Conservation (phyloP, 2,113 vertebrate species). For the Mirza zaza region DNA sequence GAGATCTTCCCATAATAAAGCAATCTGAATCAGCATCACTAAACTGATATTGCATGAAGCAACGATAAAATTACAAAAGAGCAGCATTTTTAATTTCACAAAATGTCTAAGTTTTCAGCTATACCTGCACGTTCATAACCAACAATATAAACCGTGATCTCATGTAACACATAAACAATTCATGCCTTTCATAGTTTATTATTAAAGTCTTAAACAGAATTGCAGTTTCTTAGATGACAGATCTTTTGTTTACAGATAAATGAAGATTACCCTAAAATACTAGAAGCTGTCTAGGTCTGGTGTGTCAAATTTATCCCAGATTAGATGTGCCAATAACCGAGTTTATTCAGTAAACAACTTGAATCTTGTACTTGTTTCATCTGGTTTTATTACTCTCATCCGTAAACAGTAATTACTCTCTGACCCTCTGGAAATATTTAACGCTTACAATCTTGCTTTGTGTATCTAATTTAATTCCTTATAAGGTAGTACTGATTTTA, state of each 20-base stretch:
- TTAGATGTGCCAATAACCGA: slow-evolving; percentile 93
- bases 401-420: slow-evolving; percentile 81
- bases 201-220: slow-evolving; percentile 83
- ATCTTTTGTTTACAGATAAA: slow-evolving; percentile 90
- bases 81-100: slow-evolving; percentile 89
- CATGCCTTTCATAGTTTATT: slow-evolving; percentile 86
- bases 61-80: slow-evolving; percentile 86
- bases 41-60: slow-evolving; percentile 94
- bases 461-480: slow-evolving; percentile 84
- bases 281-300: slow-evolving; percentile 89
- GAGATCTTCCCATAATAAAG: slow-evolving; percentile 87
- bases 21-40: slow-evolving; percentile 88
- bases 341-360: slow-evolving; percentile 86
- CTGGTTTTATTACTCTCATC: slow-evolving; percentile 85
- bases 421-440: slow-evolving; percentile 84
- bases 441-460: slow-evolving; percentile 86
- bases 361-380: slow-evolving; percentile 85
- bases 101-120: slow-evolving; percentile 86
- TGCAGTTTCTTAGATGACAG: slow-evolving; percentile 87
- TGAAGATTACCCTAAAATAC: slow-evolving; percentile 87
- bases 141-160: slow-evolving; percentile 85
- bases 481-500: slow-evolving; percentile 84
- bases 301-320: slow-evolving; percentile 88
- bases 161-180: slow-evolving; percentile 83
- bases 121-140: slow-evolving; percentile 89